A percentile compares a stretch with the other conserved stretches of the same genome.
Evolutionary conservation across 2,797 vertebrate species (phyloP).

Genomic region (Pangasius larnaudii): DNA sequence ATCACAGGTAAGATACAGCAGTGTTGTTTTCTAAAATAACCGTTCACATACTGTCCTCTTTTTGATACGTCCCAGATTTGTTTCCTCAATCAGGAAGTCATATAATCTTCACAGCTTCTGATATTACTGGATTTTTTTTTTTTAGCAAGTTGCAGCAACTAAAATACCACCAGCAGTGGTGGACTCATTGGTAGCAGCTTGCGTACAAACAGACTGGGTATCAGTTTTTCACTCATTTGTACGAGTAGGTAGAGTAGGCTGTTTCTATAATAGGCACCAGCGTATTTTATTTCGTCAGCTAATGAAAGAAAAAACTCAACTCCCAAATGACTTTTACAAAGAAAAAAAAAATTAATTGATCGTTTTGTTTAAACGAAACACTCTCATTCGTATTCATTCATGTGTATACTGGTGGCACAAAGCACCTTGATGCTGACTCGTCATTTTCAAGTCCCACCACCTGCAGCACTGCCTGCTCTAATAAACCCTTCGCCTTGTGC

Average conservation of each 20-base stretch:
- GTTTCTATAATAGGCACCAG: neutral
- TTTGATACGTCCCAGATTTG: neutral
- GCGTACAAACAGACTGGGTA: neutral
- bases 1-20: constrained; percentile 85
- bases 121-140: neutral
- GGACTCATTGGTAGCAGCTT: neutral
- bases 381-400: neutral
- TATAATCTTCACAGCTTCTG: neutral
- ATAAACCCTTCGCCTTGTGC: neutral
- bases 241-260: neutral
- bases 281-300: neutral
- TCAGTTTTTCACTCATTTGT: neutral
- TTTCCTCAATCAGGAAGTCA: neutral
- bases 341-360: neutral
- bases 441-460: neutral
- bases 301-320: neutral
- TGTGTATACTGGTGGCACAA: neutral
- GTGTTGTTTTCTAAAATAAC: neutral
- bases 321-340: neutral
- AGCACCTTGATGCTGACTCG: neutral
- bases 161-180: neutral
- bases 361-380: neutral
- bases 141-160: neutral
- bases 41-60: neutral
- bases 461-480: neutral